phyloP scores from a whole-genome alignment of 1,140 invertebrate genomes.

The Bursaphelenchus mucronatus region DNA sequence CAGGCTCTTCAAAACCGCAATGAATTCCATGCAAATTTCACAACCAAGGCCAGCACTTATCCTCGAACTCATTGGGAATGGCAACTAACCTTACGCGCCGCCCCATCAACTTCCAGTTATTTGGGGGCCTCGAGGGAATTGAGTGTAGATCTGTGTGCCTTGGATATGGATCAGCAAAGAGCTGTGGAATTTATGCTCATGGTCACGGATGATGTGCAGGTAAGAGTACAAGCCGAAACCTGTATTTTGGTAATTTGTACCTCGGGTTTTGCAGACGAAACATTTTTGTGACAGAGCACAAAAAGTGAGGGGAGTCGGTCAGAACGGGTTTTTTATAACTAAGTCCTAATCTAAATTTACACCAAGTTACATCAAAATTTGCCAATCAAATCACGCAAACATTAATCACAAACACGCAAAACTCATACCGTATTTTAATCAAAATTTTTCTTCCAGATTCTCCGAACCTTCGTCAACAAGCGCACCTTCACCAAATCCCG shows the following conservation, averaged over 20 bases:
- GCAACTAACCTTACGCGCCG: constrained; percentile 62
- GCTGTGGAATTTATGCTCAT: constrained; percentile 63
- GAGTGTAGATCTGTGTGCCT: constrained; percentile 60
- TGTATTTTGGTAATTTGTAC: too few relatives aligned
- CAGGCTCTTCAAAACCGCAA: constrained; percentile 5
- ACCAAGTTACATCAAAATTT: too few relatives aligned
- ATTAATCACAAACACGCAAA: too few relatives aligned
- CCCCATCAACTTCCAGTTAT: constrained; percentile 26
- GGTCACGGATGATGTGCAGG: constrained; percentile 61
- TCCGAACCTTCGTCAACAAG: constrained; percentile 61
- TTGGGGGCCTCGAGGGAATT: constrained; percentile 51
- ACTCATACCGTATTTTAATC: too few relatives aligned
- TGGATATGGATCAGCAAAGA: constrained; percentile 62
- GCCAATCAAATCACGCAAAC: too few relatives aligned
- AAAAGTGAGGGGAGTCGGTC: too few relatives aligned
- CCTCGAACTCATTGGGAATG: constrained; percentile 63
- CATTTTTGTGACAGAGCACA: too few relatives aligned
- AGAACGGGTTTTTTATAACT: too few relatives aligned
- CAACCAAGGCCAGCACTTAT: constrained; percentile 62
- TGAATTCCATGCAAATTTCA: constrained; percentile 53
- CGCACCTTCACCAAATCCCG: constrained; percentile 64
- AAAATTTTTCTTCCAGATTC: constrained; percentile 21
- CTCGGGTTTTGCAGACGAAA: too few relatives aligned
- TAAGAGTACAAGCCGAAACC: too few relatives aligned
- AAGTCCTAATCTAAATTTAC: too few relatives aligned